phyloP scores from a whole-genome alignment of 2,888 invertebrate species.

The Listrodromus nycthemerus region DNA sequence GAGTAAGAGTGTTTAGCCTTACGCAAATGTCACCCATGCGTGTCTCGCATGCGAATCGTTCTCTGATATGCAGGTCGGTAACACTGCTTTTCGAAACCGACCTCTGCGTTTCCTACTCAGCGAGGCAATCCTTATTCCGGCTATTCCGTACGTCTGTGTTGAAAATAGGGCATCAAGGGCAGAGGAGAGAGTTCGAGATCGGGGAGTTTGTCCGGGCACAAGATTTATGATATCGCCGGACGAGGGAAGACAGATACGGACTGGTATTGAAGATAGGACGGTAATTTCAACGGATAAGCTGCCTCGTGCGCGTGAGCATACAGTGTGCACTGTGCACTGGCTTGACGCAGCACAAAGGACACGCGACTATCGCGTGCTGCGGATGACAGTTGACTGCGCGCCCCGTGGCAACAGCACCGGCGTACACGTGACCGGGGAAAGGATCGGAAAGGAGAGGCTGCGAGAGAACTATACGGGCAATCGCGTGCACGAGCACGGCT shows the following conservation, averaged over 20 bases:
- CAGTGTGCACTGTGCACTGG: slow-evolving; percentile 21
- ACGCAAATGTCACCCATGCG: too few species aligned
- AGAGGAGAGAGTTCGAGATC: not conserved
- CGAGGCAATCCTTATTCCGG: not conserved
- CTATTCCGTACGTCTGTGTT: not conserved
- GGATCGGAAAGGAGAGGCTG: slow-evolving; percentile 46
- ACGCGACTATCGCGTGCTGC: slow-evolving; percentile 69
- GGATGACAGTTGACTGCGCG: slow-evolving; percentile 69
- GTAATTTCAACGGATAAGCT: slow-evolving; percentile 44
- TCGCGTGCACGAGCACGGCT: slow-evolving; percentile 5
- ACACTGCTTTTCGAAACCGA: not conserved
- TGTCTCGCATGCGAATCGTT: too few species aligned
- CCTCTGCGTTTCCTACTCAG: slow-evolving; percentile 10
- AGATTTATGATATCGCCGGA: slow-evolving; percentile 39
- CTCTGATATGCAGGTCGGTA: too few species aligned
- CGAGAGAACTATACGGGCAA: slow-evolving; percentile 35
- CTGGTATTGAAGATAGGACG: slow-evolving; percentile 29
- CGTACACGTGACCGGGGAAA: slow-evolving; percentile 42
- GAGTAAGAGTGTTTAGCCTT: not conserved
- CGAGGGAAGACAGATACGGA: slow-evolving; percentile 22
- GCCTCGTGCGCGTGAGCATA: slow-evolving; percentile 24
- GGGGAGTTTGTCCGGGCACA: not conserved
- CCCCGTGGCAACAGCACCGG: slow-evolving; percentile 21
- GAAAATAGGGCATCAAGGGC: not conserved
- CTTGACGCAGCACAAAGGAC: slow-evolving; percentile 55